Evolutionary conservation across 2,797 vertebrate genomes (phyloP).

Genomic region (Cynodonichthys magdalenae): DNA sequence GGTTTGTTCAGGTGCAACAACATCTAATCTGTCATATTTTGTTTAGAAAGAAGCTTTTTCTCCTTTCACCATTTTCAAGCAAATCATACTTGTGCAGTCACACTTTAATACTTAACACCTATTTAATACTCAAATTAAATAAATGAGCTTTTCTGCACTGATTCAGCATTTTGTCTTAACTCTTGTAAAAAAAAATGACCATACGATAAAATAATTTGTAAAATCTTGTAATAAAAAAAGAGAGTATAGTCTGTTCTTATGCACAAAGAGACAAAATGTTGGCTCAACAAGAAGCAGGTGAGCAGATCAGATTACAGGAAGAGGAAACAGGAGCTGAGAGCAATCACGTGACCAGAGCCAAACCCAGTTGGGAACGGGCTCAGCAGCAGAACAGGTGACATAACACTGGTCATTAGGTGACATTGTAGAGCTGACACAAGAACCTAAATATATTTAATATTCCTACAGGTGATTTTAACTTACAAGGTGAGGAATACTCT

Average conservation of each 20-base stretch:
- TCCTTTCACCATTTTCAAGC: background rate
- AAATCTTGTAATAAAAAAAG: background rate
- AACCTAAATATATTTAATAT: background rate
- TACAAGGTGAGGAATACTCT: background rate
- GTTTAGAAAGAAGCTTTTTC: no score
- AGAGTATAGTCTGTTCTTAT: background rate
- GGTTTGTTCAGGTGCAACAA: no score
- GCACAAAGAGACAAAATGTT: constrained; percentile 27
- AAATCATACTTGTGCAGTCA: background rate
- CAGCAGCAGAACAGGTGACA: constrained; percentile 47
- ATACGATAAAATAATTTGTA: no score
- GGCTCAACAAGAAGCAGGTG: constrained; percentile 51
- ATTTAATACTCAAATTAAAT: background rate
- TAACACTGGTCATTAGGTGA: background rate
- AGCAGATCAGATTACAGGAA: constrained; percentile 59
- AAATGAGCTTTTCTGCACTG: no score
- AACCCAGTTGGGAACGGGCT: constrained; percentile 41
- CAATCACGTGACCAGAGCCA: constrained; percentile 42
- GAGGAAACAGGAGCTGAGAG: constrained; percentile 53
- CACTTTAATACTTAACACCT: background rate
- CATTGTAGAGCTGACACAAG: background rate
- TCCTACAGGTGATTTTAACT: background rate
- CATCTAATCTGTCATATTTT: no score
- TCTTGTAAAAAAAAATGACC: no score
- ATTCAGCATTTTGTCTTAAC: no score